phyloP scores from a whole-genome alignment of 2,888 invertebrate genomes.

The Andrena haemorrhoa region DNA sequence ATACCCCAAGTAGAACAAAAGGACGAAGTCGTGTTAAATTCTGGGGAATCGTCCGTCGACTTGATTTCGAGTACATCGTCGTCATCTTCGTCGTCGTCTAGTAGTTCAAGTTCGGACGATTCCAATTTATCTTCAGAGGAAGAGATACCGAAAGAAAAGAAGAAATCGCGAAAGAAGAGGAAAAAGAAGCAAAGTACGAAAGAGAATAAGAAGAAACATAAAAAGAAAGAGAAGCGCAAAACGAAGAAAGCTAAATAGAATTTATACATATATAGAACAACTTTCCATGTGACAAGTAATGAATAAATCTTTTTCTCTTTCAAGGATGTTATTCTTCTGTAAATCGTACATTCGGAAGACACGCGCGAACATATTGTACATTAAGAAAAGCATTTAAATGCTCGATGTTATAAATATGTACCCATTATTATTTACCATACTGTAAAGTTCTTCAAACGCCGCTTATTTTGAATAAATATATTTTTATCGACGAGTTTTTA shows the following conservation, averaged over 20 bases:
- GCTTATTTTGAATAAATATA: conserved; percentile 40
- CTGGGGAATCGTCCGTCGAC: conserved; percentile 50
- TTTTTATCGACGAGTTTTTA: conserved; percentile 13
- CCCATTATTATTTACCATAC: neutral
- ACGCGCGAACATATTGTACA: neutral
- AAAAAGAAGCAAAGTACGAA: conserved; percentile 52
- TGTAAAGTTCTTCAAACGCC: conserved; percentile 9
- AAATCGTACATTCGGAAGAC: neutral
- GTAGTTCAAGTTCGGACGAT: conserved; percentile 61
- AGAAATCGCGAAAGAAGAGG: conserved; percentile 46
- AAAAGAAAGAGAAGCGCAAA: conserved; percentile 47
- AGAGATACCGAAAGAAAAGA: conserved; percentile 68
- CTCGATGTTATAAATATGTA: neutral
- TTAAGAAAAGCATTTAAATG: neutral
- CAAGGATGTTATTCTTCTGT: neutral
- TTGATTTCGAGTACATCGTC: conserved; percentile 64
- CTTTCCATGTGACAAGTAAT: neutral
- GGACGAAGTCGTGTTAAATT: conserved; percentile 28
- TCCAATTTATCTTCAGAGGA: conserved; percentile 67
- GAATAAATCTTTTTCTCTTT: conserved; percentile 14
- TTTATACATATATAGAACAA: neutral
- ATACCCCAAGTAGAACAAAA: conserved; percentile 45
- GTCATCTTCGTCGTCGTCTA: conserved; percentile 53
- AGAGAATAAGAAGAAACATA: conserved; percentile 60
- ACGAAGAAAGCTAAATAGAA: conserved; percentile 61